Base-by-base conservation (phyloP, 2,113 vertebrate genomes). In the Entelurus aequoreus region DNA sequence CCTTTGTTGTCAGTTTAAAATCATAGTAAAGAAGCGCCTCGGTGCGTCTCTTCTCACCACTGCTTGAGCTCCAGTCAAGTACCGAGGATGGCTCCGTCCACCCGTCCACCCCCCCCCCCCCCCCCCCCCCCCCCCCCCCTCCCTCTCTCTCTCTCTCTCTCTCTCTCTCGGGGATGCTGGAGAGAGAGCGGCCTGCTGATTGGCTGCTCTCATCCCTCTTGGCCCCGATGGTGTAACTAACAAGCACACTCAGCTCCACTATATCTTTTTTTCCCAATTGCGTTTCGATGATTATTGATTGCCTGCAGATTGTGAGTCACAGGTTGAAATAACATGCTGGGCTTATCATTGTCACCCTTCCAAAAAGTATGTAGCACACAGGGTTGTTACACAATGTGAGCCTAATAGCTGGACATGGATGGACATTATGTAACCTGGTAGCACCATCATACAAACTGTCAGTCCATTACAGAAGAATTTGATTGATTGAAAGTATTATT, bases 171-270 rank as follows among this genome's bases (percentile, higher is more conserved):
- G 79, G 76, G 87, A 84, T 84, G 80, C 82, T 83, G 77, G 78
- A 82, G 80, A 80, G 84, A 83, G 78, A 79, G 71, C 70, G 70
- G 74, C 19, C 50, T 73, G 54, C 84, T 88, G 88, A 90, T 89
- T 90, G 89, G 89, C 82, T 88, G 76, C 16, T 75, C 54, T 72
- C 68, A 14, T 57, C 59, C 21, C 2, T 44, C 57, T 61, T 74
- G 35, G 62, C 46, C 36, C 48, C 40, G 60, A 60, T 15, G 71
- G 60, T 70, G 64, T 38, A 46, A 65, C 46, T 15, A 63, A 54
- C 42, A 63, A 51, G 6, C 35, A 19, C 21, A 35, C 7, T n/a
- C 6, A 48, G 14, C 6, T 13, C 19, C 28, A 28, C 7, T 19
- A 11, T n/a, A 48, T 28, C 5, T 42, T 16, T 4, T 8, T 16